Evolutionary conservation across 2,113 vertebrate species (phyloP), one percentile per base, ranked within the genome.

Genomic region (Lasiurus cinereus): DNA sequence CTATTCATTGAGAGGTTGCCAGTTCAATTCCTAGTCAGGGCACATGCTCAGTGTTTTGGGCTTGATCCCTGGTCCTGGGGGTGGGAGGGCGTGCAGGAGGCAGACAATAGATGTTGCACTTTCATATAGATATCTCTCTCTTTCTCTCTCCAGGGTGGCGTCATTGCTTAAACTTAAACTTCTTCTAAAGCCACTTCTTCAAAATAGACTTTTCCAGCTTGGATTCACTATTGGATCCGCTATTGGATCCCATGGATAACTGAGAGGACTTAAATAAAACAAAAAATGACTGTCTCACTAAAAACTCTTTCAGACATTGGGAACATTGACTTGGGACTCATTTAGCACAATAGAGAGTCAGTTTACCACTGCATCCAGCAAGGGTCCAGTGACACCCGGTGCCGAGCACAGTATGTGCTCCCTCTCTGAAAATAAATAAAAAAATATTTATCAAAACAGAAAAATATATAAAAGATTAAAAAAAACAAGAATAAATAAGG

Each of bases 401-500:
- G 43, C 11, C 39, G 31, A 69, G 18, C 48, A 22, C 1, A 33
- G 27, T 13, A 18, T 10, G 24, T 29, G 52, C 22, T 50, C 18
- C 24, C 29, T 66, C 29, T 31, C 64, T 66, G 29, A 66, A 66
- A 66, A 66, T 15, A 29, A 66, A 66, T 31, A 31, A 14, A n/a
- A 66, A 66, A 66, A 15, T 6, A 39, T 66, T 66, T 66, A 31
- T 66, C 14, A 31, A 66, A 15, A 31, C 29, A 66, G 29, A 66
- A 66, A 64, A 73, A 80, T 39, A 29, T 33, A 3, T 15, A 48
- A 93, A 92, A 86, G 46, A 86, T 69, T 3, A 39, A 33, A 84
- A 24, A 66, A 39, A 33, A 84, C 19, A 66, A 43, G 39, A 93
- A 92, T 74, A 13, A 77, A 62, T 43, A 95, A 93, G 31, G 21